phyloP scores from a whole-genome alignment of 2,113 vertebrate genomes.

The Garra rufa region DNA sequence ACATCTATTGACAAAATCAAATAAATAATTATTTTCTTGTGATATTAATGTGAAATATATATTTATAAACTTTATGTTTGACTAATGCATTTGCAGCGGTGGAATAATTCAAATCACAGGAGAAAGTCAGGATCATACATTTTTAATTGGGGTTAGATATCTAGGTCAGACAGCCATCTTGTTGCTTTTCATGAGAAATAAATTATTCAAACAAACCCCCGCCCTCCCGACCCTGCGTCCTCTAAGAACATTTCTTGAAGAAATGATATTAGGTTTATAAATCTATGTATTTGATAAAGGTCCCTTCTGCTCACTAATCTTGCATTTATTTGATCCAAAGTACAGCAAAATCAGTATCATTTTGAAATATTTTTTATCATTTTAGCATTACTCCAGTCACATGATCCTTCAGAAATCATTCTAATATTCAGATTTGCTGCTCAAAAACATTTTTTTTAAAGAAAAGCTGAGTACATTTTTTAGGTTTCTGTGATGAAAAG shows the following conservation, averaged over 20 bases:
- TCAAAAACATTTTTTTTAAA: too few relatives aligned
- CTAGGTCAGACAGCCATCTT: conserved; percentile 57
- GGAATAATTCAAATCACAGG: conserved; percentile 49
- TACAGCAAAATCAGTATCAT: too few relatives aligned
- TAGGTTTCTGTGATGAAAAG: too few relatives aligned
- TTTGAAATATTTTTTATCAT: too few relatives aligned
- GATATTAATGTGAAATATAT: too few relatives aligned
- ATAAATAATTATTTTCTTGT: not conserved
- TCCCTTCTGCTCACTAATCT: too few relatives aligned
- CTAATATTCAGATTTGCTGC: too few relatives aligned
- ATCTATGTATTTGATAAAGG: not conserved
- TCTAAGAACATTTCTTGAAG: not conserved
- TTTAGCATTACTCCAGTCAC: too few relatives aligned
- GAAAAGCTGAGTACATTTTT: too few relatives aligned
- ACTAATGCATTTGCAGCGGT: not conserved
- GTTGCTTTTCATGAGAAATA: conserved; percentile 51
- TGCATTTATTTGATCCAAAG: too few relatives aligned
- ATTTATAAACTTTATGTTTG: not conserved
- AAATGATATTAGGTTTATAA: not conserved
- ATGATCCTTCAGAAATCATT: too few relatives aligned
- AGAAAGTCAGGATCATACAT: conserved; percentile 45
- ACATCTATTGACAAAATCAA: not conserved
- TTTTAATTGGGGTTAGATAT: conserved; percentile 60
- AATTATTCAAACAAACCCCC: conserved; percentile 53
- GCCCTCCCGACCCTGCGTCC: not conserved